Evolutionary conservation across 1,140 invertebrate species (phyloP), one percentile per base, ranked within the genome.

Genomic region (Apis mellifera): DNA sequence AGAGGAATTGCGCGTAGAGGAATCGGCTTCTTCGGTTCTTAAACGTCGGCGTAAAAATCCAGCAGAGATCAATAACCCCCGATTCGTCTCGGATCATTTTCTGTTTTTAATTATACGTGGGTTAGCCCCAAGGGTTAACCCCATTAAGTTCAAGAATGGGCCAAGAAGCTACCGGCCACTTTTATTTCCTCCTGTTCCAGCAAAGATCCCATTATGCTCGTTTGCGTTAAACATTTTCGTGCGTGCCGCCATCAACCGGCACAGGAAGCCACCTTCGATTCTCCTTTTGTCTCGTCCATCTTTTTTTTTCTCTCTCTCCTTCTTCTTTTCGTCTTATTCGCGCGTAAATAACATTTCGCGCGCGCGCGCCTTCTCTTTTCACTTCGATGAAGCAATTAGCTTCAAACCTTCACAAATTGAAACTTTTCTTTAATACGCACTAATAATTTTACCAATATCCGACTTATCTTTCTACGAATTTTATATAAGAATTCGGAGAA

Each of bases 101-200:
- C 87, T 79, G 87, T 87, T 91, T 92, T 92, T 91, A 92, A 92
- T 92, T 92, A 92, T 89, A 87, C 87, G 59, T 81, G 55, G 90
- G 89, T 91, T 89, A 90, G 88, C 73, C 73, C 64, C 32, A 42
- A 84, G 79, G 89, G 91, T 90, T 89, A 92, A 92, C 85, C 86
- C 91, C 90, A 92, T 92, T 92, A 92, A 89, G 71, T 48, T 62
- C 23, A 54, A 69, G 74, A 62, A 2, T 74, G 75, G 78, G 9
- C 83, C 71, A 79, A 90, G 83, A 84, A 85, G 88, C 84, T 86
- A 84, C 83, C 78, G 83, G 32, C 72, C 73, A 86, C 17, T 88
- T 89, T 87, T 89, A 54, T 86, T 88, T 85, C 84, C 9, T 87
- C 83, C 88, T 83, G 78, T 85, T 88, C 84, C 85, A 68, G 65